These are phyloP conservation scores for Falco novaeseelandiae DNA, from an alignment of 2,797 vertebrate species.

Conservation along the genomic window DNA sequence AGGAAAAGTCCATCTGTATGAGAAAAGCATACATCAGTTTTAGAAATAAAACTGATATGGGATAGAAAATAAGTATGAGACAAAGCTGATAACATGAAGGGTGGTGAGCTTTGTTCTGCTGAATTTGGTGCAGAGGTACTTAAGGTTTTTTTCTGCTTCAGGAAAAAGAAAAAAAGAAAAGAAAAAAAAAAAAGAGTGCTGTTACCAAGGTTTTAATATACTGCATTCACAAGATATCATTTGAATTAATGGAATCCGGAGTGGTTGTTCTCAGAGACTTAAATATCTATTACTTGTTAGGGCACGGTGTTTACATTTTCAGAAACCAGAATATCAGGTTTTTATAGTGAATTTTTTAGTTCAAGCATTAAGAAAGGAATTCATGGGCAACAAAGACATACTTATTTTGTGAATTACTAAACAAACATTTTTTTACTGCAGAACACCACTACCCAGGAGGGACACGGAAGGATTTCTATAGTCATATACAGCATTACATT, in stretches of 20 bases:
- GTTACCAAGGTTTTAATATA: neutral
- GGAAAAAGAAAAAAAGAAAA: neutral
- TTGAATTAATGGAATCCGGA: neutral
- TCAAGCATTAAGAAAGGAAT: neutral
- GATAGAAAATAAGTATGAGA: neutral
- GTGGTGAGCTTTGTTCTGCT: neutral
- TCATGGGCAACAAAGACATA: neutral
- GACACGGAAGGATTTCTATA: neutral
- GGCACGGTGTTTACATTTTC: neutral
- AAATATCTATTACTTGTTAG: neutral
- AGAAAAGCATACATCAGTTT: neutral
- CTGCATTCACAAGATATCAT: neutral
- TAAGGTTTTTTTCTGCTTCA: neutral
- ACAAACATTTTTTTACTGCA: neutral
- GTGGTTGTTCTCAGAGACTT: neutral
- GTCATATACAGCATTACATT: neutral
- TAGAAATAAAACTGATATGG: neutral
- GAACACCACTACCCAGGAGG: neutral
- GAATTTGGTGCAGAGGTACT: neutral
- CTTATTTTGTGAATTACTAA: neutral
- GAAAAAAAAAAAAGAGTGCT: neutral
- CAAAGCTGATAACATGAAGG: neutral
- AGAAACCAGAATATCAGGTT: neutral
- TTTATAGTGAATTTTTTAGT: neutral
- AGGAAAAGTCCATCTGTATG: neutral